A percentile compares a stretch with the other conserved stretches of the same genome.
These are phyloP conservation scores for Hemiprocne comata DNA, from an alignment of 2,113 vertebrate species.

Conservation along the genomic window DNA sequence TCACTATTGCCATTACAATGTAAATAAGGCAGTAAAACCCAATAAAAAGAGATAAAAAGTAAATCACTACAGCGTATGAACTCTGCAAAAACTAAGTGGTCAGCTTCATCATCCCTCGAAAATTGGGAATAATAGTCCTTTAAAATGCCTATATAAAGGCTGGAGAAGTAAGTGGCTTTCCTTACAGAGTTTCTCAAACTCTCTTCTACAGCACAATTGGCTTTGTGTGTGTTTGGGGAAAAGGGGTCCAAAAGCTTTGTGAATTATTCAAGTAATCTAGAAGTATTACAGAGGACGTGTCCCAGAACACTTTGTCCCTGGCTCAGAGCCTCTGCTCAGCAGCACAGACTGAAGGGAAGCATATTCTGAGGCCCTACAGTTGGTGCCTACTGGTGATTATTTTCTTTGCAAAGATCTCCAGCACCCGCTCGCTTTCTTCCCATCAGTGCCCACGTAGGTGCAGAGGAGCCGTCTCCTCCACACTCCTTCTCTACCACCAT, in stretches of 20 bases:
- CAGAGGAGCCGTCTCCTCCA: neutral
- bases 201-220: neutral
- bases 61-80: neutral
- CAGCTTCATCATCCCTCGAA: neutral
- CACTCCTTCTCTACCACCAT: neutral
- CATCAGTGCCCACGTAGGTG: neutral
- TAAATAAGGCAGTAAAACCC: conserved; percentile 17
- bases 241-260: conserved; percentile 15
- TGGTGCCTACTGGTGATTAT: neutral
- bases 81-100: neutral
- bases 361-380: neutral
- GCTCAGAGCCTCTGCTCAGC: conserved; percentile 3
- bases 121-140: neutral
- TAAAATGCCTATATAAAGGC: neutral
- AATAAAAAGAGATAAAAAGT: neutral
- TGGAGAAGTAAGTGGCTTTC: neutral
- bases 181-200: neutral
- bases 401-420: neutral
- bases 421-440: neutral
- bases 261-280: conserved; percentile 16
- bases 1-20: neutral
- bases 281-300: neutral
- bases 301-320: conserved; percentile 13
- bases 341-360: neutral
- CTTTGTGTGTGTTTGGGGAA: neutral